Evolutionary conservation across 2,888 invertebrate species (phyloP).

Genomic region (Pachycephus smyrnensis): DNA sequence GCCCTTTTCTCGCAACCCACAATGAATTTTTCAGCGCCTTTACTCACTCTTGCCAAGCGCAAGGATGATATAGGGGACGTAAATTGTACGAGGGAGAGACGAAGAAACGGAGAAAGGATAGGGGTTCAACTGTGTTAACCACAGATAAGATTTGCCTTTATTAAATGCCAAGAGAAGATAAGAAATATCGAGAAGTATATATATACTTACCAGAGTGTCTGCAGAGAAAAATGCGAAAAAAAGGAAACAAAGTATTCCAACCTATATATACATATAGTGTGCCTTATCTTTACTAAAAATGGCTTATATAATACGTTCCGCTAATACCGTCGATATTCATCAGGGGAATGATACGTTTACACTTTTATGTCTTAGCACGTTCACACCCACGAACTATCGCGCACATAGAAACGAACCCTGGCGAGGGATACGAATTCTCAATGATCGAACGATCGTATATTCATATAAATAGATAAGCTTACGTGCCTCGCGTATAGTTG

Average conservation of each 20-base stretch:
- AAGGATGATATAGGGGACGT: conserved; percentile 13
- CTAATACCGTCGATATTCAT: conserved; percentile 34
- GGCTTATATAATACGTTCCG: neutral
- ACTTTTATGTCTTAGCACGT: neutral
- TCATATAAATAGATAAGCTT: too few relatives aligned
- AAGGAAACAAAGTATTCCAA: too few relatives aligned
- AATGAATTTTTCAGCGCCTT: conserved; percentile 16
- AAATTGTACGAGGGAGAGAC: neutral
- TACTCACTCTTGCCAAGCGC: conserved; percentile 5
- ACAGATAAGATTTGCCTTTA: neutral
- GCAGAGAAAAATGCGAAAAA: too few relatives aligned
- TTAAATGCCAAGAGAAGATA: conserved; percentile 12
- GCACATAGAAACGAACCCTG: too few relatives aligned
- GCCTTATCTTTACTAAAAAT: too few relatives aligned
- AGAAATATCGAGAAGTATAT: neutral
- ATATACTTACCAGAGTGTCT: neutral
- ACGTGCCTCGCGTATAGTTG: conserved; percentile 10
- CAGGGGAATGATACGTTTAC: conserved; percentile 29
- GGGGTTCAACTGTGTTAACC: conserved; percentile 32
- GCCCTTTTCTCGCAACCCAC: conserved; percentile 8
- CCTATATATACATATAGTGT: too few relatives aligned
- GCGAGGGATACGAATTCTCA: too few relatives aligned
- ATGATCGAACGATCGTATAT: too few relatives aligned
- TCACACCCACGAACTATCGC: too few relatives aligned
- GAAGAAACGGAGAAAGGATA: neutral